phyloP scores from a whole-genome alignment of 2,113 vertebrate species.

The Orientallactaga bullata region DNA sequence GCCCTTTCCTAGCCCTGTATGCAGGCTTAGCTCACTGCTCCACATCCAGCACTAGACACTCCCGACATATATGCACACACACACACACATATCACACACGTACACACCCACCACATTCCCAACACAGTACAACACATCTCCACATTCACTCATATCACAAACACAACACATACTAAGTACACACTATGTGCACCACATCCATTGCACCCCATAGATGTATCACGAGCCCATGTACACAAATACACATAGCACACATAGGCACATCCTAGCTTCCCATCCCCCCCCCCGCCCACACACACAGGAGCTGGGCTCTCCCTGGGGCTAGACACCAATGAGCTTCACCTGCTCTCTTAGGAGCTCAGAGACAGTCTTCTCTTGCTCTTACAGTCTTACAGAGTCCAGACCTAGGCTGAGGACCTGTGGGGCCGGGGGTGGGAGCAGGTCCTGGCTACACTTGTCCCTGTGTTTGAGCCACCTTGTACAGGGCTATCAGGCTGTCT shows the following conservation, averaged over 20 bases:
- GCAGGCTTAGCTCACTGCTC: fast-evolving
- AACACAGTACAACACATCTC: neutral
- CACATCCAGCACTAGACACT: neutral
- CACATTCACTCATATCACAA: neutral
- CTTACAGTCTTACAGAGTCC: fast-evolving
- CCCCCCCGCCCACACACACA: neutral
- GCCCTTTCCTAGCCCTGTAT: neutral
- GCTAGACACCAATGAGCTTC: neutral
- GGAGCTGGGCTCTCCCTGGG: fast-evolving
- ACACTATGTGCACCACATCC: neutral
- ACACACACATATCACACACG: neutral
- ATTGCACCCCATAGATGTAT: no score
- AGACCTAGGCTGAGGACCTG: neutral
- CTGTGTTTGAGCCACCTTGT: fast-evolving
- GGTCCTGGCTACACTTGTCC: fast-evolving
- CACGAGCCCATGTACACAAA: no score
- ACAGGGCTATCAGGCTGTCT: neutral
- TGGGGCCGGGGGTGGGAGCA: neutral
- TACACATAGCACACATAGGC: no score
- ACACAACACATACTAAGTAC: neutral
- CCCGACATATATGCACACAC: neutral
- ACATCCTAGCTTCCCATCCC: no score
- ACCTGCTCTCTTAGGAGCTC: neutral
- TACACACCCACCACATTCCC: neutral
- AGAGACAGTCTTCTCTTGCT: neutral